Evolutionary conservation across 2,888 invertebrate species (phyloP), one percentile per base, ranked within the genome.

Genomic region (Cynaeus angustus): DNA sequence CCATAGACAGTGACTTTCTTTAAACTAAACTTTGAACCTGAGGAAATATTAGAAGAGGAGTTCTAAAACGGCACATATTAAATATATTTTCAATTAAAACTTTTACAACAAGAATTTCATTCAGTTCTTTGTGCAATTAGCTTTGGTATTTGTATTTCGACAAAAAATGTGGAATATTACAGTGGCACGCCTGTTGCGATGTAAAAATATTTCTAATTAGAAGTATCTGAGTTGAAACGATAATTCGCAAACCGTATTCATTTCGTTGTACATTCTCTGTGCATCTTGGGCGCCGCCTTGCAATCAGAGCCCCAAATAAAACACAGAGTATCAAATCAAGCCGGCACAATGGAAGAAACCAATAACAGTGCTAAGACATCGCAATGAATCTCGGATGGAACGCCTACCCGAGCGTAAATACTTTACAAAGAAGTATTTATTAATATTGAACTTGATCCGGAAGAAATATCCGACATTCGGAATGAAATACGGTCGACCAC

Each of bases 371-470:
- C 75, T 74, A 74, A 76, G 78, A 83, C 81, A 81, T 80, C 77
- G 82, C 82, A 80, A 82, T 84, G 84, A 85, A 84, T 85, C 84
- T 83, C 76, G 79, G 80, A 79, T 80, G 76, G 73, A 77, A 78
- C 78, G 78, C 78, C 78, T 76, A 77, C 72, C 72, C 72, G 74
- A 76, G 75, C 78, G 78, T 78, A 77, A 77, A 78, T 77, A 74
- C 78, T 77, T 77, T 77, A 76, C 77, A 77, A 77, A 77, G 78
- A 77, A 77, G 76, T 77, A 79, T 79, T 79, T 79, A 79, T 79
- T 79, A 79, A 79, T 78, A 78, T 79, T 75, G 78, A 76, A 78
- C 74, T 75, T 75, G 79, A 76, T 74, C 71, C 68, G 70, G 56
- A 69, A 68, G 75, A 77, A 74, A 78, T 78, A 78, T 74, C 72